Evolutionary conservation across 2,888 invertebrate genomes (phyloP).

Genomic region (Caenorhabditis sp.): DNA sequence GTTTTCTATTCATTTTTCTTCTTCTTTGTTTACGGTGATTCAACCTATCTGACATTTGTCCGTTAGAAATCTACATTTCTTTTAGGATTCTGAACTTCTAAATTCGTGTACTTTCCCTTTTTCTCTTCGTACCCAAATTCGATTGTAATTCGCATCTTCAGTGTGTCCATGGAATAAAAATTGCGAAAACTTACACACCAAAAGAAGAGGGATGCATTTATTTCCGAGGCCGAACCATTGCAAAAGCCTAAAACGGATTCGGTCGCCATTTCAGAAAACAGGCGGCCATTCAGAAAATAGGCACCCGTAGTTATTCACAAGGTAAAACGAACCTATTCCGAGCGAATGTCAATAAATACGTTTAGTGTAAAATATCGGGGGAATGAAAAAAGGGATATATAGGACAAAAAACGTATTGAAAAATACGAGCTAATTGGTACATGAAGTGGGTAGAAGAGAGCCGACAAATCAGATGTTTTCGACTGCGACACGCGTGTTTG

Average conservation of each 20-base stretch:
- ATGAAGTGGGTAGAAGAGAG: conserved; percentile 44
- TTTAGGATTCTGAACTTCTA: conserved; percentile 44
- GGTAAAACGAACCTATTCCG: conserved; percentile 21
- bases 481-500: conserved; percentile 35
- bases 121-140: conserved; percentile 21
- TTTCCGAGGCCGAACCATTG: not conserved
- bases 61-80: conserved; percentile 25
- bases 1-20: no score
- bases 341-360: conserved; percentile 33
- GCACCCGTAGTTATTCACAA: conserved; percentile 52
- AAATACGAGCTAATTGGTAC: conserved; percentile 18
- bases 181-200: no score
- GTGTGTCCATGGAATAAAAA: conserved; percentile 21
- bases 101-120: conserved; percentile 51
- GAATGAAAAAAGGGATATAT: not conserved
- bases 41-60: conserved; percentile 3
- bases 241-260: not conserved
- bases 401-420: not conserved
- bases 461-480: conserved; percentile 26
- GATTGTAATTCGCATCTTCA: conserved; percentile 37
- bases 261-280: not conserved
- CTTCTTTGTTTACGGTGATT: conserved; percentile 2
- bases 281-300: conserved; percentile 22
- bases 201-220: conserved; percentile 13
- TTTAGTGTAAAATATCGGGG: not conserved